Conservation (phyloP, 1,140 invertebrate species). For the Capitella teleta region DNA sequence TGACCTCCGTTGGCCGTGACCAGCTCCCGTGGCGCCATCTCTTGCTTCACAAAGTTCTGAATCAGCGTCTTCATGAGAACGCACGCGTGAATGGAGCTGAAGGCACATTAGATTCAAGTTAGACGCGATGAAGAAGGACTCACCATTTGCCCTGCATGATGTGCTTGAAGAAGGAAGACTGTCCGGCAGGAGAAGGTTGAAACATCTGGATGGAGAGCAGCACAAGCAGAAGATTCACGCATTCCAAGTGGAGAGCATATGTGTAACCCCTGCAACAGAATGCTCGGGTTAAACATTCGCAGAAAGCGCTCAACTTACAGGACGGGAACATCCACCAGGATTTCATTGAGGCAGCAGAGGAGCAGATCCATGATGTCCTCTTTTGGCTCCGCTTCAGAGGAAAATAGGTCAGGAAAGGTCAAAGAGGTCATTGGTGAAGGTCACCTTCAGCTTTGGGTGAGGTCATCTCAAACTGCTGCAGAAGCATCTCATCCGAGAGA, state of each 20-base stretch:
- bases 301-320: conserved; percentile 18
- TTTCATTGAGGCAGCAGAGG: conserved; percentile 57
- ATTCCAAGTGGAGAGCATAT: conserved; percentile 65
- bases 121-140: conserved; percentile 7
- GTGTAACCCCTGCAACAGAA: conserved; percentile 64
- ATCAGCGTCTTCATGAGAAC: conserved; percentile 31
- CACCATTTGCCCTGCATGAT: conserved; percentile 47
- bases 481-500: conserved; percentile 46
- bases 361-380: conserved; percentile 33
- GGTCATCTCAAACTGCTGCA: conserved; percentile 42
- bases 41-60: conserved; percentile 31
- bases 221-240: conserved; percentile 72
- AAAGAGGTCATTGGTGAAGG: too few relatives aligned
- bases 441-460: conserved; percentile 11
- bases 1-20: conserved; percentile 22
- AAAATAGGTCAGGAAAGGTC: too few relatives aligned
- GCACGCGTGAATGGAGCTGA: conserved; percentile 34
- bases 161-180: conserved; percentile 51
- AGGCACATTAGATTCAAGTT: not conserved
- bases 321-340: conserved; percentile 66
- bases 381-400: not conserved
- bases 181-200: conserved; percentile 53
- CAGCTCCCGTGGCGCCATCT: conserved; percentile 32
- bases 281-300: not conserved
- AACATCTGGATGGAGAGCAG: conserved; percentile 82